A percentile compares a stretch with the other conserved stretches of the same genome.
These are phyloP conservation scores for Yponomeuta malinellus DNA, from an alignment of 2,888 invertebrate genomes.

Conservation along the genomic window DNA sequence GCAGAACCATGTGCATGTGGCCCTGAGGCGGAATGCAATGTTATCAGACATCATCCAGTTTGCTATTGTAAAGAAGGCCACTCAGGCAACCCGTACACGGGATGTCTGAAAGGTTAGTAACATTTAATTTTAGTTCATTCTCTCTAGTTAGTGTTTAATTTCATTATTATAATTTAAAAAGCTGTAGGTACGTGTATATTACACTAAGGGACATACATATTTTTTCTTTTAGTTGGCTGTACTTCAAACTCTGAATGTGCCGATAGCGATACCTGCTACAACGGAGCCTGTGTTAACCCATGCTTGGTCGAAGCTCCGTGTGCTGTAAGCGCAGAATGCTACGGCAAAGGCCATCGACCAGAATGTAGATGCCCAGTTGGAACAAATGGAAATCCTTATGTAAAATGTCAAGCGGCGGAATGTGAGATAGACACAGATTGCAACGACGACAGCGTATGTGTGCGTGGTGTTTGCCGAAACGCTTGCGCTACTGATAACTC, in stretches of 20 bases:
- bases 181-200: background rate
- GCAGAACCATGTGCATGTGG: constrained; percentile 92
- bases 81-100: constrained; percentile 89
- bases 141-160: constrained; percentile 15
- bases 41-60: constrained; percentile 89
- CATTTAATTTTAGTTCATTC: background rate
- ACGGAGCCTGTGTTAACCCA: constrained; percentile 87
- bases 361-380: constrained; percentile 87
- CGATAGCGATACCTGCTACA: constrained; percentile 87
- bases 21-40: constrained; percentile 86
- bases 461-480: constrained; percentile 83
- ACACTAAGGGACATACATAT: background rate
- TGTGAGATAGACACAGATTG: constrained; percentile 88
- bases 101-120: constrained; percentile 82
- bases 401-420: constrained; percentile 84
- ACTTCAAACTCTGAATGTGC: constrained; percentile 87
- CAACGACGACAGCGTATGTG: constrained; percentile 83
- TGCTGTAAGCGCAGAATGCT: constrained; percentile 89
- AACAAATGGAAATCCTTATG: constrained; percentile 86
- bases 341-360: constrained; percentile 85
- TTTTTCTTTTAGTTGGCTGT: constrained; percentile 81
- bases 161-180: background rate
- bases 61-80: constrained; percentile 89
- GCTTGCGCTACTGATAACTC: constrained; percentile 81
- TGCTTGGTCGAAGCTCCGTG: constrained; percentile 88